A percentile compares a stretch with the other conserved stretches of the same genome.
phyloP scores from a whole-genome alignment of 2,113 vertebrate species.

The Rhinopomastus cyanomelas region DNA sequence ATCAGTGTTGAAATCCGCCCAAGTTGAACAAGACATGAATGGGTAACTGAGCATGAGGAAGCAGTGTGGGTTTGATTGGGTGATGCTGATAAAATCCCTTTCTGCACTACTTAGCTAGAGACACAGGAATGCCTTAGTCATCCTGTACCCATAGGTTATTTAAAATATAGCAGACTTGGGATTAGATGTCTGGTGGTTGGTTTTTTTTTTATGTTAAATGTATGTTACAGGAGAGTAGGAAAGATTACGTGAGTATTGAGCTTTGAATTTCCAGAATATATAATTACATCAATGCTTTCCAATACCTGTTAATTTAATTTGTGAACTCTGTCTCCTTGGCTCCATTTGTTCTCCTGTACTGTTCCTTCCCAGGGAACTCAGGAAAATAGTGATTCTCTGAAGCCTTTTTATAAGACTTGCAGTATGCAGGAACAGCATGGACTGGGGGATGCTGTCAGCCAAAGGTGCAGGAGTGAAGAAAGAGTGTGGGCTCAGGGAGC shows the following conservation, averaged over 20 bases:
- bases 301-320: slow-evolving; percentile 24
- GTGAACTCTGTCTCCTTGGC: not conserved
- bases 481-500: not conserved
- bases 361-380: not conserved
- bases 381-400: not conserved
- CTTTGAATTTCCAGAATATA: not conserved
- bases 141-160: not conserved
- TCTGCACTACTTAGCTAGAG: not conserved
- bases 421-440: not conserved
- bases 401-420: not conserved
- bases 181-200: not conserved
- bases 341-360: not conserved
- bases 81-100: not conserved
- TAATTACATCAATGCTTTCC: not conserved
- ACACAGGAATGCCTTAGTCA: not conserved
- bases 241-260: not conserved
- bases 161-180: not conserved
- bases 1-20: not conserved
- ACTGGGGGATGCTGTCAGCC: not conserved
- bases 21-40: not conserved
- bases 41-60: not conserved
- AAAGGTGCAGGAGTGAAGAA: not conserved
- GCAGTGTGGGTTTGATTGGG: not conserved
- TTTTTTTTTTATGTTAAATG: not conserved
- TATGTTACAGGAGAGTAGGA: not conserved